phyloP scores from a whole-genome alignment of 1,140 invertebrate species.

The Lordiphosa mommai region DNA sequence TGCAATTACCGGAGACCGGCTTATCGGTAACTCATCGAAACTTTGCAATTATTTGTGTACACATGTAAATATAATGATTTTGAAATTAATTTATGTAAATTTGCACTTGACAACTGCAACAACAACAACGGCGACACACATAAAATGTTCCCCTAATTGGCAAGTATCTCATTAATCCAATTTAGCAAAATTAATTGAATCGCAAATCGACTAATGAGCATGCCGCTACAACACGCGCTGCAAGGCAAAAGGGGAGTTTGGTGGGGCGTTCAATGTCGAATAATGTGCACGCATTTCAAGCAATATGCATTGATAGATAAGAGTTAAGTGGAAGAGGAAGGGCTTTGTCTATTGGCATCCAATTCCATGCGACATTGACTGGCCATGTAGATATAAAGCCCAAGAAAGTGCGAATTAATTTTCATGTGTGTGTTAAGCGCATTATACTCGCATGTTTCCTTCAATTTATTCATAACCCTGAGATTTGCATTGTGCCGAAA shows the following conservation, averaged over 20 bases:
- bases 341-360: slow-evolving; percentile 12
- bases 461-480: slow-evolving; percentile 40
- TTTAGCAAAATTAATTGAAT: slow-evolving; percentile 73
- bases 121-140: slow-evolving; percentile 29
- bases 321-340: background rate
- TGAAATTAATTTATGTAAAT: slow-evolving; percentile 72
- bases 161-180: slow-evolving; percentile 74
- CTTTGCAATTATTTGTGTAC: slow-evolving; percentile 60
- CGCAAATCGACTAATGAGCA: slow-evolving; percentile 71
- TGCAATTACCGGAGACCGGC: slow-evolving; percentile 31
- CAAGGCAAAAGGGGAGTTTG: slow-evolving; percentile 26
- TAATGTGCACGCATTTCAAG: slow-evolving; percentile 36
- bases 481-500: slow-evolving; percentile 28
- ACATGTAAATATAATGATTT: slow-evolving; percentile 47
- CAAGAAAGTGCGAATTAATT: slow-evolving; percentile 18
- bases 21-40: slow-evolving; percentile 58
- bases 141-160: slow-evolving; percentile 53
- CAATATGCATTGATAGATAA: slow-evolving; percentile 52
- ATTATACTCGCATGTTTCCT: slow-evolving; percentile 8
- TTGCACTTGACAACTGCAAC: slow-evolving; percentile 41
- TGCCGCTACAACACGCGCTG: slow-evolving; percentile 49
- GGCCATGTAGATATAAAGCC: background rate
- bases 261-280: background rate
- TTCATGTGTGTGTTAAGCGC: slow-evolving; percentile 23
- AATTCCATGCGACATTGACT: slow-evolving; percentile 40